Evolutionary conservation across 2,888 invertebrate genomes (phyloP).

Genomic region (Drosophila paranaensis): DNA sequence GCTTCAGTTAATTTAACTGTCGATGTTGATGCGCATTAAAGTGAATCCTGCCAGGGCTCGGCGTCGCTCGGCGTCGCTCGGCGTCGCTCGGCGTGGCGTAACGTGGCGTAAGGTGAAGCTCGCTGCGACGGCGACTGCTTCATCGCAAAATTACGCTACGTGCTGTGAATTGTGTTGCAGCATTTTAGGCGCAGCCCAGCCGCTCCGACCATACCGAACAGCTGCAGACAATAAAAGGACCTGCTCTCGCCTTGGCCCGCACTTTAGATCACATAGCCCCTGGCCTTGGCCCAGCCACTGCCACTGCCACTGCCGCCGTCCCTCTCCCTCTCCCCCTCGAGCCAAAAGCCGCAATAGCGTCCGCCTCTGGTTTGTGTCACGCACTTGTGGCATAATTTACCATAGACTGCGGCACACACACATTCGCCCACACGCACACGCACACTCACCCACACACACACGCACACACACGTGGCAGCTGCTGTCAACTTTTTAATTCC

Average conservation of each 20-base stretch:
- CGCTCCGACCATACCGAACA: slow-evolving; percentile 24
- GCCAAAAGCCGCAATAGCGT: slow-evolving; percentile 43
- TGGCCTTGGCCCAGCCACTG: neutral
- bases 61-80: neutral
- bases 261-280: neutral
- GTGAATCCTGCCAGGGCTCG: slow-evolving; percentile 30
- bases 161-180: slow-evolving; percentile 77
- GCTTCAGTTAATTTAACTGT: slow-evolving; percentile 63
- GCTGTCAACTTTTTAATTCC: slow-evolving; percentile 78
- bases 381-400: slow-evolving; percentile 79
- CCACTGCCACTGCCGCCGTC: neutral
- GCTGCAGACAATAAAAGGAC: slow-evolving; percentile 71
- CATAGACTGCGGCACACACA: slow-evolving; percentile 58
- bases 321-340: neutral
- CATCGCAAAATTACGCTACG: slow-evolving; percentile 72
- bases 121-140: slow-evolving; percentile 41
- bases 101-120: neutral
- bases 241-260: slow-evolving; percentile 18
- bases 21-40: slow-evolving; percentile 64
- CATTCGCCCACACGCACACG: slow-evolving; percentile 25
- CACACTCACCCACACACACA: slow-evolving; percentile 23
- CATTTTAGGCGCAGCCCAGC: slow-evolving; percentile 65
- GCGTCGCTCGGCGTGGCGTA: neutral
- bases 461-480: slow-evolving; percentile 18
- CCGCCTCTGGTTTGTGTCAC: slow-evolving; percentile 65